A percentile compares a stretch with the other conserved stretches of the same genome.
phyloP scores from a whole-genome alignment of 2,113 vertebrate species.

The Zosterops japonicus region DNA sequence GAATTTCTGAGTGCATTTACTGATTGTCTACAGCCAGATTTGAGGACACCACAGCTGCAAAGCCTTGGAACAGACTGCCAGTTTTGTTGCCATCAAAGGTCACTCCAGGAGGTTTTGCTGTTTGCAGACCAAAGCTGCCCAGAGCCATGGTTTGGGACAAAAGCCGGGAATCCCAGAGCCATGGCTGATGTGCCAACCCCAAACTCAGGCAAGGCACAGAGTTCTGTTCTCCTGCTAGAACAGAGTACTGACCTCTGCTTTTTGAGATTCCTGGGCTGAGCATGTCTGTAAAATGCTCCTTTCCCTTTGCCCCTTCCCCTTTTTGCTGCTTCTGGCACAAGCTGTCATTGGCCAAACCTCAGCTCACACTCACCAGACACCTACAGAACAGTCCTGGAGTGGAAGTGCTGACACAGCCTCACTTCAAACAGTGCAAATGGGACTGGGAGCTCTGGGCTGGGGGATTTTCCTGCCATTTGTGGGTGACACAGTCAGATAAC shows the following conservation, averaged over 20 bases:
- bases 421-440: not conserved
- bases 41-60: not conserved
- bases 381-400: not conserved
- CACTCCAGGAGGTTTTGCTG: not conserved
- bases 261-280: not conserved
- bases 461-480: conserved; percentile 4
- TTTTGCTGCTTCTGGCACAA: not conserved
- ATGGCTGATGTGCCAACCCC: not conserved
- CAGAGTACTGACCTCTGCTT: not conserved
- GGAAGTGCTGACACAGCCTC: not conserved
- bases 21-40: not conserved
- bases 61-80: not conserved
- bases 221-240: not conserved
- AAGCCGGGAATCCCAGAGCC: not conserved
- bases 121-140: not conserved
- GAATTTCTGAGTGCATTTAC: not conserved
- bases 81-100: not conserved
- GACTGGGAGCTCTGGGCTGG: not conserved
- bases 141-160: not conserved
- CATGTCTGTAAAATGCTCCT: not conserved
- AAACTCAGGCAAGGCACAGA: not conserved
- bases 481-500: not conserved
- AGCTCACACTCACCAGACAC: not conserved
- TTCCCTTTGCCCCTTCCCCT: not conserved
- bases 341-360: not conserved